Conservation (phyloP, 2,888 invertebrate genomes). For the Tenthredo distinguenda region DNA sequence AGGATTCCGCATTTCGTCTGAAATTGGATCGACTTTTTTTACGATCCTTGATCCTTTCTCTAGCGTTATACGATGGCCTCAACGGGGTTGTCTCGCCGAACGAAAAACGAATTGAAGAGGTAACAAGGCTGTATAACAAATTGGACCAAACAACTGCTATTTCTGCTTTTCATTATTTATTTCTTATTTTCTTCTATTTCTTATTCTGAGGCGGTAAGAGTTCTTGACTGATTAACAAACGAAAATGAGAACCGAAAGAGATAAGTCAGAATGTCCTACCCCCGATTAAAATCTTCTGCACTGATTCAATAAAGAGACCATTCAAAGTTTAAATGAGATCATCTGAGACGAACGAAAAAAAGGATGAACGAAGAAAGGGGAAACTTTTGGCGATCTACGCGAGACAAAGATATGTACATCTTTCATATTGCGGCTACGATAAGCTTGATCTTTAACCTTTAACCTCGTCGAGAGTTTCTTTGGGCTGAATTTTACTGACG, state of each 20-base stretch:
- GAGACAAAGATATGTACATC: background rate
- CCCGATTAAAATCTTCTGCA: background rate
- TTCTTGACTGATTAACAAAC: background rate
- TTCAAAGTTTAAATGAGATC: constrained; percentile 9
- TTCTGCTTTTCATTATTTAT: background rate
- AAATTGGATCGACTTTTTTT: constrained; percentile 18
- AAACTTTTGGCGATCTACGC: background rate
- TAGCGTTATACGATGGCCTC: constrained; percentile 22
- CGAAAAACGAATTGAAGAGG: constrained; percentile 27
- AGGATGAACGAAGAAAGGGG: background rate
- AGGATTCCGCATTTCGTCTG: background rate
- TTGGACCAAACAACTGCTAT: background rate
- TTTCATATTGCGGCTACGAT: background rate
- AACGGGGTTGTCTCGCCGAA: constrained; percentile 26
- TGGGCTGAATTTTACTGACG: background rate
- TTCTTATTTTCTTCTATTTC: background rate
- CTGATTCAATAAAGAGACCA: background rate
- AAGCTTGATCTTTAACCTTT: constrained; percentile 38
- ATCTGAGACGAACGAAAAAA: background rate
- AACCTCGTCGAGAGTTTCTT: constrained; percentile 3
- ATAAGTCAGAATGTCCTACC: background rate
- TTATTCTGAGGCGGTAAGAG: background rate
- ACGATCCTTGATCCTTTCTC: constrained; percentile 13
- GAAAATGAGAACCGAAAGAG: background rate
- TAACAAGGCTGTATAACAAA: background rate